Conservation (phyloP, 2,113 vertebrate genomes). For the Trogon surrucura region DNA sequence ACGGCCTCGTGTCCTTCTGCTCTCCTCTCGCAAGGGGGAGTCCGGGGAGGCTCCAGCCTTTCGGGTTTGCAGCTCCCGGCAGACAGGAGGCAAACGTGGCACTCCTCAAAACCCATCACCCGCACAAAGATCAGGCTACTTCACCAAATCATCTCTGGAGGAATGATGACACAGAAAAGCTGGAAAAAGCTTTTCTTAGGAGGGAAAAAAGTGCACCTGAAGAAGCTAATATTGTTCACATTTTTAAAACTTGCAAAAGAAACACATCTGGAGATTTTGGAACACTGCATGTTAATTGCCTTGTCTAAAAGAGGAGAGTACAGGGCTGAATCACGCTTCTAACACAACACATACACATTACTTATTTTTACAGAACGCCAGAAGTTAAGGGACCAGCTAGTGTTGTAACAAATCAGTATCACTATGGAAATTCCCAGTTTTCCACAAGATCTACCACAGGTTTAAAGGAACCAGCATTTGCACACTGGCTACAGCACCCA, state of each 20-base stretch:
- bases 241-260: neutral
- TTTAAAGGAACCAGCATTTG: neutral
- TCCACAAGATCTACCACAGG: neutral
- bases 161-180: neutral
- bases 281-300: neutral
- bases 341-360: neutral
- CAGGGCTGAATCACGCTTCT: neutral
- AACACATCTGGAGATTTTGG: neutral
- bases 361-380: neutral
- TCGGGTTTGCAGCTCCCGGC: neutral
- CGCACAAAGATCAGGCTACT: neutral
- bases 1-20: neutral
- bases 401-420: neutral
- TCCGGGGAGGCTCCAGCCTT: neutral
- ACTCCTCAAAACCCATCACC: neutral
- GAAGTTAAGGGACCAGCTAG: neutral
- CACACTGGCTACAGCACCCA: neutral
- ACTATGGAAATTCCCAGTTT: neutral
- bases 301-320: neutral
- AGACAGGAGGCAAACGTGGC: neutral
- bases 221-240: neutral
- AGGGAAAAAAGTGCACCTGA: neutral
- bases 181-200: neutral
- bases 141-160: neutral
- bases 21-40: conserved; percentile 38